Conservation (phyloP, 2,888 invertebrate genomes). For the Clusia tigrina region DNA sequence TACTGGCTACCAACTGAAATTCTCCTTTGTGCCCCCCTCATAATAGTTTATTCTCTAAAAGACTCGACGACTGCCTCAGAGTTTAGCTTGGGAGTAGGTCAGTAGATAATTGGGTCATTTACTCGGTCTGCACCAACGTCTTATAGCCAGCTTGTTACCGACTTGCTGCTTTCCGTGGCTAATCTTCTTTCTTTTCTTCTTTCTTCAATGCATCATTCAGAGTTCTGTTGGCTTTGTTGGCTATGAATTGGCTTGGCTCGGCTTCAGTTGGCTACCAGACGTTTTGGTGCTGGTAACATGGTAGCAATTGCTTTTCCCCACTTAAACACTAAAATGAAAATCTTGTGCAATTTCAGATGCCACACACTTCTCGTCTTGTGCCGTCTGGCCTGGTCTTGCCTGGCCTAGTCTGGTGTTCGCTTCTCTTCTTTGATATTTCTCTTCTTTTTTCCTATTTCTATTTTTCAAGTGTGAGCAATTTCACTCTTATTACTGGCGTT, state of each 20-base stretch:
- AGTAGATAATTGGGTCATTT: constrained; percentile 64
- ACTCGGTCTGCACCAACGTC: constrained; percentile 54
- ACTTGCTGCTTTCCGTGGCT: background rate
- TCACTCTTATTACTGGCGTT: background rate
- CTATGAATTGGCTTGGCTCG: too few relatives aligned
- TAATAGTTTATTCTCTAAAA: background rate
- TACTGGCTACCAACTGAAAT: too few relatives aligned
- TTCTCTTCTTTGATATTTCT: constrained; percentile 10
- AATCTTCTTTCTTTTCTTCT: constrained; percentile 27
- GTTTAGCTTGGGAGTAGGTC: constrained; percentile 62
- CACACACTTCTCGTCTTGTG: too few relatives aligned
- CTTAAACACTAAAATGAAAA: constrained; percentile 34
- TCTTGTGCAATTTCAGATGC: constrained; percentile 35
- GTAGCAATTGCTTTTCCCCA: too few relatives aligned
- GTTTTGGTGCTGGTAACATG: too few relatives aligned
- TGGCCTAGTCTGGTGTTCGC: too few relatives aligned
- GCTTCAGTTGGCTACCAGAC: too few relatives aligned
- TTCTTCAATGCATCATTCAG: too few relatives aligned
- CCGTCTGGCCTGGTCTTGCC: too few relatives aligned
- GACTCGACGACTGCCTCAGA: too few relatives aligned
- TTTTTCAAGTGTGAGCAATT: background rate
- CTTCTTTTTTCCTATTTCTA: constrained; percentile 1
- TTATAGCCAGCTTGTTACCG: constrained; percentile 25
- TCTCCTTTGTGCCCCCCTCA: too few relatives aligned
- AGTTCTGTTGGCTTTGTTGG: too few relatives aligned